phyloP scores from a whole-genome alignment of 2,888 invertebrate species.

The Bruchidius siliquastri region DNA sequence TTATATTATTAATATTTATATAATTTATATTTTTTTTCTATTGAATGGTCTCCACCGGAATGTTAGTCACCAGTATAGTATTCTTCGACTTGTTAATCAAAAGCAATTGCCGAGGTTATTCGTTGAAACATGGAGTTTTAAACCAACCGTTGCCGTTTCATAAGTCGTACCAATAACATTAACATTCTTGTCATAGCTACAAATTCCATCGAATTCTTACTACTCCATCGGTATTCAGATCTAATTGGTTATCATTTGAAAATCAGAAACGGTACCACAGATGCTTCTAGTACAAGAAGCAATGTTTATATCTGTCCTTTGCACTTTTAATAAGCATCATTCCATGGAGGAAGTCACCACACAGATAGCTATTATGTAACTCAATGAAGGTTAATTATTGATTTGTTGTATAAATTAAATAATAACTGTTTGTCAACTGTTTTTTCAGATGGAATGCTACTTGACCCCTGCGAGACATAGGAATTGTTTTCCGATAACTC shows the following conservation, averaged over 20 bases:
- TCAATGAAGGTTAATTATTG: background rate
- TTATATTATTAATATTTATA: too few species aligned
- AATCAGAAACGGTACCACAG: background rate
- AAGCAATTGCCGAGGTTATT: background rate
- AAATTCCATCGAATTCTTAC: background rate
- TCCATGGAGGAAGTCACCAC: background rate
- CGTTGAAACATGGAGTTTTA: background rate
- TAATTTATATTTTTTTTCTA: too few species aligned
- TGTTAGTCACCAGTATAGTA: background rate
- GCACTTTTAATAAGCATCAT: background rate
- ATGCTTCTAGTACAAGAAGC: background rate
- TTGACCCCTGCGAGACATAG: background rate
- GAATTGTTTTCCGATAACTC: too few species aligned
- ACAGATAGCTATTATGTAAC: background rate
- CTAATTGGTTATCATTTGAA: background rate
- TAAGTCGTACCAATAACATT: background rate
- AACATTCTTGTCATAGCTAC: background rate
- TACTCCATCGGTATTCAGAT: background rate
- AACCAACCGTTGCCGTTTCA: background rate
- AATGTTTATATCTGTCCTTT: background rate
- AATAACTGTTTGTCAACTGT: background rate
- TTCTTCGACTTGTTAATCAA: background rate
- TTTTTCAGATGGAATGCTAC: background rate
- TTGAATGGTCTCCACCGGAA: background rate
- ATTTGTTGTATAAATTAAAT: background rate